These are phyloP conservation scores for Drosophila meridionalis DNA, from an alignment of 2,888 invertebrate genomes.

Conservation along the genomic window DNA sequence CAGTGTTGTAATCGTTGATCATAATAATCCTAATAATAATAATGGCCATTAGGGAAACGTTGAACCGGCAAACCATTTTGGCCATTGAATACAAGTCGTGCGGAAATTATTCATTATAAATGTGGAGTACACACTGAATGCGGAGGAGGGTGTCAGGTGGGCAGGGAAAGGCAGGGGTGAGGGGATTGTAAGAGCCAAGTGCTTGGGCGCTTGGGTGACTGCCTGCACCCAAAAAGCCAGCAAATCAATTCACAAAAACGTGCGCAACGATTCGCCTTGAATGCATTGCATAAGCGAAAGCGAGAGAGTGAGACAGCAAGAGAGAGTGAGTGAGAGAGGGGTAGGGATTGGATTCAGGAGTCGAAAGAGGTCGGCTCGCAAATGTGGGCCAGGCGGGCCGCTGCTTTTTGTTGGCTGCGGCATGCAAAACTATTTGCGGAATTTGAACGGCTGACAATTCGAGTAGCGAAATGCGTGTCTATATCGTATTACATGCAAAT, in stretches of 20 bases:
- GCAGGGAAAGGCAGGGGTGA: background rate
- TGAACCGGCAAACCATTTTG: constrained; percentile 67
- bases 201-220: constrained; percentile 10
- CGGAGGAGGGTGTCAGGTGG: constrained; percentile 2
- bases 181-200: background rate
- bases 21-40: constrained; percentile 68
- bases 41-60: constrained; percentile 76
- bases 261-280: constrained; percentile 35
- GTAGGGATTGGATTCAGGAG: background rate
- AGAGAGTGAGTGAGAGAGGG: background rate
- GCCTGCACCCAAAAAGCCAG: constrained; percentile 48
- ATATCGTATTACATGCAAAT: constrained; percentile 69
- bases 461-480: constrained; percentile 65
- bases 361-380: background rate
- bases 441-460: constrained; percentile 62
- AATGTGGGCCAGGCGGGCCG: constrained; percentile 7
- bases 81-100: constrained; percentile 73
- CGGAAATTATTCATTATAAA: constrained; percentile 80
- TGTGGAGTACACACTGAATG: constrained; percentile 28
- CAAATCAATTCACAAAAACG: constrained; percentile 72
- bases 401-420: constrained; percentile 25
- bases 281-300: constrained; percentile 46
- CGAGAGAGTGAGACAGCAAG: background rate
- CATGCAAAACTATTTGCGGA: constrained; percentile 69
- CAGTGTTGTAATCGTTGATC: constrained; percentile 60